A percentile compares a stretch with the other conserved stretches of the same genome.
phyloP scores from a whole-genome alignment of 2,888 invertebrate species.

The Crepidodera aurea region DNA sequence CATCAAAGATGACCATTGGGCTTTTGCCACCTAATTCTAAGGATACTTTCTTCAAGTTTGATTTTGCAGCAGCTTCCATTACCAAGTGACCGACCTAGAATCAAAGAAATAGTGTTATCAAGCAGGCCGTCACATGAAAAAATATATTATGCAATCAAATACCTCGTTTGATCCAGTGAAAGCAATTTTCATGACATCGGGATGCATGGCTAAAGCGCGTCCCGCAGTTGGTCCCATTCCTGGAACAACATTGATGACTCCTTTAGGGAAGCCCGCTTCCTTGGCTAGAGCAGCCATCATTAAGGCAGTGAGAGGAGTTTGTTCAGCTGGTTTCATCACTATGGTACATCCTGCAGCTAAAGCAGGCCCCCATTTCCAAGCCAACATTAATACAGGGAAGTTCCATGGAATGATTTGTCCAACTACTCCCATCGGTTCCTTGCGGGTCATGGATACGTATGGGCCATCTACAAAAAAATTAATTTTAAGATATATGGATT shows the following conservation, averaged over 20 bases:
- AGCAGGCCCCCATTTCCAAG: constrained; percentile 81
- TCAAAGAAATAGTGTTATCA: no score
- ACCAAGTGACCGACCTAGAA: constrained; percentile 66
- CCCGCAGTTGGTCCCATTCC: constrained; percentile 81
- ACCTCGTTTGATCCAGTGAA: constrained; percentile 78
- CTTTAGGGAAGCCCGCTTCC: constrained; percentile 83
- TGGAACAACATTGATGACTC: constrained; percentile 78
- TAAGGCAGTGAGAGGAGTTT: constrained; percentile 81
- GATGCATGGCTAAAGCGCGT: constrained; percentile 73
- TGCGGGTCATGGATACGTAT: constrained; percentile 70
- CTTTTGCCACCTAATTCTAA: constrained; percentile 91
- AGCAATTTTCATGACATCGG: constrained; percentile 76
- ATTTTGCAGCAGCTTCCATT: constrained; percentile 72
- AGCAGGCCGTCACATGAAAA: no score
- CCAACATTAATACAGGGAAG: constrained; percentile 79
- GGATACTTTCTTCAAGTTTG: constrained; percentile 82
- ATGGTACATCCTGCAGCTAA: constrained; percentile 74
- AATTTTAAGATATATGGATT: background rate
- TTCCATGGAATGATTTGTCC: constrained; percentile 87
- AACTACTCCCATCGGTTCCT: constrained; percentile 81
- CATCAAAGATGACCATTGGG: constrained; percentile 85
- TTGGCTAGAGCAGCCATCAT: constrained; percentile 74
- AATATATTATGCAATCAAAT: no score
- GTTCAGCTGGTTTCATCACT: constrained; percentile 84
- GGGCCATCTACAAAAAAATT: constrained; percentile 62